A percentile compares a stretch with the other conserved stretches of the same genome.
phyloP scores from a whole-genome alignment of 1,140 invertebrate genomes.

The Leucophenga varia region DNA sequence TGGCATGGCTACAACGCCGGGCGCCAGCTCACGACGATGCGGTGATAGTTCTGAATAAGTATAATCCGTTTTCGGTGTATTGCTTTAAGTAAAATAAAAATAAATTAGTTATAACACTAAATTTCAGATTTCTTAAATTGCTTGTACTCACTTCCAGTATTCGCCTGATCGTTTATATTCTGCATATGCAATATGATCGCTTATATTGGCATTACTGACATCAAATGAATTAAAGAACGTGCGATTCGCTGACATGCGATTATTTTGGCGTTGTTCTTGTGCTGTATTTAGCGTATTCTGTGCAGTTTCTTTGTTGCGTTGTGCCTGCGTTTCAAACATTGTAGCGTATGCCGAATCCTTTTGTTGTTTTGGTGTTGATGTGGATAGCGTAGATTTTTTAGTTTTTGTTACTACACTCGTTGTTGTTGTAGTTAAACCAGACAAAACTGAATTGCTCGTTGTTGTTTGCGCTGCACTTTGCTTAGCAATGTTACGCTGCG shows the following conservation, averaged over 20 bases:
- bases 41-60: slow-evolving; percentile 75
- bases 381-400: slow-evolving; percentile 25
- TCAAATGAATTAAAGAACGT: slow-evolving; percentile 9
- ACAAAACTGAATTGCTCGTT: slow-evolving; percentile 26
- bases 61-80: slow-evolving; percentile 80
- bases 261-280: slow-evolving; percentile 29
- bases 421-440: too few species aligned
- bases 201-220: slow-evolving; percentile 42
- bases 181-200: slow-evolving; percentile 60
- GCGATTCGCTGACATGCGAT: slow-evolving; percentile 7
- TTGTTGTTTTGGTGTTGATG: slow-evolving; percentile 32
- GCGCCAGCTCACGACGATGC: slow-evolving; percentile 73
- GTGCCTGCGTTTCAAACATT: not conserved
- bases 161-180: slow-evolving; percentile 66
- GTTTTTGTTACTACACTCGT: slow-evolving; percentile 24
- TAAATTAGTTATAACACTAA: not conserved
- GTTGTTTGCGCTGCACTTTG: slow-evolving; percentile 10
- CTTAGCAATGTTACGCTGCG: slow-evolving; percentile 20
- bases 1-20: slow-evolving; percentile 75
- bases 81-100: slow-evolving; percentile 56
- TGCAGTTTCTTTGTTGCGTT: slow-evolving; percentile 27
- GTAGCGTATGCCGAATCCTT: not conserved
- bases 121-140: not conserved
- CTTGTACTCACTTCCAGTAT: slow-evolving; percentile 72
- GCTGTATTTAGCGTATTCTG: slow-evolving; percentile 42